Evolutionary conservation across 2,888 invertebrate genomes (phyloP).

Genomic region (Drosophila helvetica): DNA sequence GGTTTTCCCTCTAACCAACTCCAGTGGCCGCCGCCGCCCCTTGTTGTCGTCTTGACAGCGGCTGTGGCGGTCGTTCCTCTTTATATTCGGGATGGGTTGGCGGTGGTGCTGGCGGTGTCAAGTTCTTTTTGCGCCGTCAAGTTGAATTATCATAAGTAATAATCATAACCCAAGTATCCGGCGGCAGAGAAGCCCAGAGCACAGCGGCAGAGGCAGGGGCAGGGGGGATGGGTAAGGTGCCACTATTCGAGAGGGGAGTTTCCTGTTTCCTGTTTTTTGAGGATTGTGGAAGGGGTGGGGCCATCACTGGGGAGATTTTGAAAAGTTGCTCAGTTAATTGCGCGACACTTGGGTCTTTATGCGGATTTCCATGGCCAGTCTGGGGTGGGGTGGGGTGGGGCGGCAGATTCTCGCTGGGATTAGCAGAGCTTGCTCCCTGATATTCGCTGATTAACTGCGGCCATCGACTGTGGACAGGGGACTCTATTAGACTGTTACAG

Average conservation of each 20-base stretch:
- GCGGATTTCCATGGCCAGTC: slow-evolving; percentile 35
- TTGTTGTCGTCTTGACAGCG: slow-evolving; percentile 45
- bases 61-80: slow-evolving; percentile 7
- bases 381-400: slow-evolving; percentile 37
- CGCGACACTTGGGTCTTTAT: slow-evolving; percentile 60
- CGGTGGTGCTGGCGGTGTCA: slow-evolving; percentile 58
- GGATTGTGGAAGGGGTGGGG: neutral
- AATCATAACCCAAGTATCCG: slow-evolving; percentile 67
- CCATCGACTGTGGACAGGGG: slow-evolving; percentile 18
- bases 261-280: slow-evolving; percentile 28
- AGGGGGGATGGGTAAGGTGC: slow-evolving; percentile 1
- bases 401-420: slow-evolving; percentile 47
- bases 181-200: neutral
- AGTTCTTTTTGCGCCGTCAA: slow-evolving; percentile 71
- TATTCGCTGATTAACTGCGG: slow-evolving; percentile 29
- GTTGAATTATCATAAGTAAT: slow-evolving; percentile 76
- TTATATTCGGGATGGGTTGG: slow-evolving; percentile 6
- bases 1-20: slow-evolving; percentile 26
- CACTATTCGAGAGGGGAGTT: slow-evolving; percentile 12
- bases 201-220: slow-evolving; percentile 58
- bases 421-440: slow-evolving; percentile 28
- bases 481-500: slow-evolving; percentile 9
- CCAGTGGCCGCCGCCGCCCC: slow-evolving; percentile 9
- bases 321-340: slow-evolving; percentile 65
- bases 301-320: slow-evolving; percentile 71